Evolutionary conservation across 1,140 invertebrate genomes (phyloP).

Genomic region (Anagrus nilaparvatae): DNA sequence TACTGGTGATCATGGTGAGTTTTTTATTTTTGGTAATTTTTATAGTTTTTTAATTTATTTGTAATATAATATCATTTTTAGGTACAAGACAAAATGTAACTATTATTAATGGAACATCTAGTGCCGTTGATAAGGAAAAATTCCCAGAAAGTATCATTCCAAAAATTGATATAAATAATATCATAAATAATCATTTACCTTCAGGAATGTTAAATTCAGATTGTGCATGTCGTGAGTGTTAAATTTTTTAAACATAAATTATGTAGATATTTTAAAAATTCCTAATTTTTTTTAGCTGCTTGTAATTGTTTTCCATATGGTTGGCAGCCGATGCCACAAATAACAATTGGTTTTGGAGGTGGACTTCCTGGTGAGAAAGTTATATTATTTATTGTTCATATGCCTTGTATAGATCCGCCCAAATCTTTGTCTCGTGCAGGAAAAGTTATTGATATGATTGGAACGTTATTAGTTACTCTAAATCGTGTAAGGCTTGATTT

Average conservation of each 20-base stretch:
- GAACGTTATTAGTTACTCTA: constrained; percentile 45
- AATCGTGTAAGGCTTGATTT: constrained; percentile 49
- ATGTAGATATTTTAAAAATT: no score
- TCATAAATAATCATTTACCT: constrained; percentile 20
- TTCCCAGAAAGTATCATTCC: neutral
- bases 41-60: no score
- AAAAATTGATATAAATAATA: constrained; percentile 16
- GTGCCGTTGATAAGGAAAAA: no score
- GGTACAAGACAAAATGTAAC: no score
- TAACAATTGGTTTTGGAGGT: constrained; percentile 24
- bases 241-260: no score
- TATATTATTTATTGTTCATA: constrained; percentile 44
- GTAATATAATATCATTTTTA: no score
- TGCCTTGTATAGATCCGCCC: constrained; percentile 37
- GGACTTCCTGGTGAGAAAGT: constrained; percentile 35
- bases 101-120: no score
- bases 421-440: constrained; percentile 39
- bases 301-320: constrained; percentile 10
- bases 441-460: constrained; percentile 49
- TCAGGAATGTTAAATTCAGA: neutral
- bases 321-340: constrained; percentile 24
- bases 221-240: constrained; percentile 10
- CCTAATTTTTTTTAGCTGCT: no score
- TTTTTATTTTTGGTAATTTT: no score
- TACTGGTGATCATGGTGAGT: neutral